Conservation (phyloP, 1,140 invertebrate genomes). For the Homarus americanus region DNA sequence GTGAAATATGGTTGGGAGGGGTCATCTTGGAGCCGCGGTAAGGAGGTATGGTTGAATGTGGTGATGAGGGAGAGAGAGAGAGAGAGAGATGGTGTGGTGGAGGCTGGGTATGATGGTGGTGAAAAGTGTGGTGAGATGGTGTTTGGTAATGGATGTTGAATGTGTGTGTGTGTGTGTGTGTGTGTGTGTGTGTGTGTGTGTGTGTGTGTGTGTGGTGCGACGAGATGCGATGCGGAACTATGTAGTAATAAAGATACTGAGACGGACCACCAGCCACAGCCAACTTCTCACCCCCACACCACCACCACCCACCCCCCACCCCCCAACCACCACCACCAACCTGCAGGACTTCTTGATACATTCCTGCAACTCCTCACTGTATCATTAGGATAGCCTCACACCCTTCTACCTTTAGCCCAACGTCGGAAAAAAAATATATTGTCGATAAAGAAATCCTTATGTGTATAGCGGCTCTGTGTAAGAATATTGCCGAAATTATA, state of each 20-base stretch:
- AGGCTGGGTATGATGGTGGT: too few relatives aligned
- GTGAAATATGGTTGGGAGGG: background rate
- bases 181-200: constrained; percentile 8
- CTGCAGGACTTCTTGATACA: background rate
- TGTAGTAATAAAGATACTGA: background rate
- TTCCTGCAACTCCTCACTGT: background rate
- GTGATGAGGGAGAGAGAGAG: background rate
- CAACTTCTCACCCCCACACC: too few relatives aligned
- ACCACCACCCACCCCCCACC: too few relatives aligned
- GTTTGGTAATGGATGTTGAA: background rate
- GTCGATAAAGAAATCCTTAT: background rate
- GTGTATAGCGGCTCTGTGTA: too few relatives aligned
- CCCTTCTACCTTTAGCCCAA: background rate
- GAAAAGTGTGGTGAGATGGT: background rate
- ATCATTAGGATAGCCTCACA: background rate
- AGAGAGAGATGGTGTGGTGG: background rate
- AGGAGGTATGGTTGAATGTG: background rate
- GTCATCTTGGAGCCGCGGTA: background rate
- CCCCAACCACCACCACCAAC: background rate
- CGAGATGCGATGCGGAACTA: background rate
- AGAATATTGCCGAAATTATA: too few relatives aligned
- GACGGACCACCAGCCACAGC: background rate
- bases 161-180: background rate
- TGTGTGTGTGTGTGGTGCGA: background rate
- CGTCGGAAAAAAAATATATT: background rate